A percentile compares a stretch with the other conserved stretches of the same genome.
Evolutionary conservation across 1,140 invertebrate species (phyloP).

Genomic region (Drosophila novamexicana): DNA sequence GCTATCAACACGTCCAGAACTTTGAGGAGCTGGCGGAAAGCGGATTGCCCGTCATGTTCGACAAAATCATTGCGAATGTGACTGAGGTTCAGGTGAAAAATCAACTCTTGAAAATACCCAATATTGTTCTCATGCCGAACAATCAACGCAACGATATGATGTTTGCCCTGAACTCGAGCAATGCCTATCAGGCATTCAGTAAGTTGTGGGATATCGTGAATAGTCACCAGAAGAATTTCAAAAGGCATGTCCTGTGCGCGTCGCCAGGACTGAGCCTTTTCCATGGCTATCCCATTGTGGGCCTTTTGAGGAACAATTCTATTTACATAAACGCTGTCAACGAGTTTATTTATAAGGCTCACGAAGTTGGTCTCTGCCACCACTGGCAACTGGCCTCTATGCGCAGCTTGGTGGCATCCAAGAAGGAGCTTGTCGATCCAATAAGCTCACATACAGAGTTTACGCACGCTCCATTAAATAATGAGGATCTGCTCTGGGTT

Average conservation of each 20-base stretch:
- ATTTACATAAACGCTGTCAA: not conserved
- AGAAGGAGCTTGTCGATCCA: not conserved
- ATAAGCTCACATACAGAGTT: not conserved
- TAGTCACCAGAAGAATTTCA: not conserved
- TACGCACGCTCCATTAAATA: not conserved
- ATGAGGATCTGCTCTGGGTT: constrained; percentile 11
- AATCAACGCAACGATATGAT: not conserved
- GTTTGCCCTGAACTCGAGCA: not conserved
- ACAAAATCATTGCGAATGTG: not conserved
- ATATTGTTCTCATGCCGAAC: not conserved
- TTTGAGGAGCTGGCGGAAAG: constrained; percentile 29
- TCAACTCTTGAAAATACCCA: not conserved
- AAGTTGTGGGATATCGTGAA: not conserved
- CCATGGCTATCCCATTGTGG: not conserved
- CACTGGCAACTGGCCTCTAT: not conserved
- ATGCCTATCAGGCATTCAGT: not conserved
- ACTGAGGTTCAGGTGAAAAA: not conserved
- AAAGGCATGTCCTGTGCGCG: not conserved
- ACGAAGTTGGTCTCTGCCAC: not conserved
- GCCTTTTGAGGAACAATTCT: not conserved
- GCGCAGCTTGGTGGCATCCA: not conserved
- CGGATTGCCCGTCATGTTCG: not conserved
- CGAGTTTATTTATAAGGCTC: not conserved
- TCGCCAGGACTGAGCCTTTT: not conserved
- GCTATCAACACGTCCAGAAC: constrained; percentile 2